Percentiles rank a stretch among this genome's conserved stretches.
Conservation (phyloP, 2,797 vertebrate genomes). For the Peromyscus aztecus region DNA sequence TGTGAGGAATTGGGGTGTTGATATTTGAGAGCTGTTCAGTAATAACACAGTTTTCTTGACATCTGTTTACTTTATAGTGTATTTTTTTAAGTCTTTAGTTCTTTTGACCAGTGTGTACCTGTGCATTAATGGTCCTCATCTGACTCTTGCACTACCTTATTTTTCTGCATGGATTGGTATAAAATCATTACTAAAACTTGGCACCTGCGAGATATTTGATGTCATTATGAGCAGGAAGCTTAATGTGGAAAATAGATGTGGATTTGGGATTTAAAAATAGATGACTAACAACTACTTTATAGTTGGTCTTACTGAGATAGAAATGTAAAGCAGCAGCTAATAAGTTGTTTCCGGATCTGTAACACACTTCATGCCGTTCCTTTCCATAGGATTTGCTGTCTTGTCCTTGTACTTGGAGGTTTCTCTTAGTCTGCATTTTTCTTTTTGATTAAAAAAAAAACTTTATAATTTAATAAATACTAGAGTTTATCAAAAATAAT, state of each 20-base stretch:
- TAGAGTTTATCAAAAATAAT: constrained; percentile 90
- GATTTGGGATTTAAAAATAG: constrained; percentile 88
- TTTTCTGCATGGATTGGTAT: constrained; percentile 90
- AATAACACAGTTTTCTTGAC: constrained; percentile 87
- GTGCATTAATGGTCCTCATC: constrained; percentile 87
- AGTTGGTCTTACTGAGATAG: constrained; percentile 83
- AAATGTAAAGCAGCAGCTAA: constrained; percentile 87
- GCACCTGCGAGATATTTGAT: constrained; percentile 83
- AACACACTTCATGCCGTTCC: constrained; percentile 84
- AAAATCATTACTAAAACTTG: constrained; percentile 87
- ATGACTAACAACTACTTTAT: constrained; percentile 84
- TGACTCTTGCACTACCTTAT: constrained; percentile 87
- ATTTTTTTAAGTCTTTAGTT: constrained; percentile 77
- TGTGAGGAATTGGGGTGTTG: constrained; percentile 85
- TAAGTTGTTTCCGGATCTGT: constrained; percentile 87
- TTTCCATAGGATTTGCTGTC: constrained; percentile 87
- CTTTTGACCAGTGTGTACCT: constrained; percentile 86
- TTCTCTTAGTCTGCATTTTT: constrained; percentile 87
- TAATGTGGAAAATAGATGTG: constrained; percentile 88
- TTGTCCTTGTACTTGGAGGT: constrained; percentile 88
- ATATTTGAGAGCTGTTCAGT: constrained; percentile 87
- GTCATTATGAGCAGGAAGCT: constrained; percentile 84
- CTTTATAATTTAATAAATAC: constrained; percentile 93
- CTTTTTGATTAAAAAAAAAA: constrained; percentile 89
- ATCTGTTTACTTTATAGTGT: constrained; percentile 87